Conservation (phyloP, 2,888 invertebrate genomes). For the Drosophila prostipennis region DNA sequence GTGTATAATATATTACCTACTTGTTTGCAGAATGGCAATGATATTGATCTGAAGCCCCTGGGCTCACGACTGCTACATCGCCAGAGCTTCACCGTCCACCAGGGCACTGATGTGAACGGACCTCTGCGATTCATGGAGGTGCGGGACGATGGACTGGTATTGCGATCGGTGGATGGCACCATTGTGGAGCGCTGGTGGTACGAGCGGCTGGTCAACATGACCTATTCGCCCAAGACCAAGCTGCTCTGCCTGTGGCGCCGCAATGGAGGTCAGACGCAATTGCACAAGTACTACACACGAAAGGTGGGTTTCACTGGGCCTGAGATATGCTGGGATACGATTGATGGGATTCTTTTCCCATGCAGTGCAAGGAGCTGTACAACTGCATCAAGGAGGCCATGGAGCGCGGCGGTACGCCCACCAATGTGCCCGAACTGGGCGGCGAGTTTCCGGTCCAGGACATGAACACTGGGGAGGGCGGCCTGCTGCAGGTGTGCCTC, state of each 20-base stretch:
- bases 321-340: neutral
- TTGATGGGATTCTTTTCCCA: neutral
- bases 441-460: constrained; percentile 99
- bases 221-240: constrained; percentile 99
- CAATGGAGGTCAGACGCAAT: constrained; percentile 96
- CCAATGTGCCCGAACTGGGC: constrained; percentile 86
- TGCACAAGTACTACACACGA: constrained; percentile 99
- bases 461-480: constrained; percentile 98
- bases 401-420: constrained; percentile 92
- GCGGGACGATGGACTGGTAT: constrained; percentile 96
- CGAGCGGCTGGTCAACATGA: constrained; percentile 99
- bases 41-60: constrained; percentile 97
- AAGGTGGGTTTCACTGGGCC: constrained; percentile 88
- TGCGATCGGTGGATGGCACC: constrained; percentile 92
- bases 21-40: constrained; percentile 94
- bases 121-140: constrained; percentile 96
- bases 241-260: constrained; percentile 98
- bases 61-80: constrained; percentile 97
- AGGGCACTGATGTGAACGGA: constrained; percentile 96
- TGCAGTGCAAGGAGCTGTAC: constrained; percentile 96
- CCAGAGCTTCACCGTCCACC: constrained; percentile 99
- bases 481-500: constrained; percentile 99
- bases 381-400: constrained; percentile 99
- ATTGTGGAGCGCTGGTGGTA: constrained; percentile 99
- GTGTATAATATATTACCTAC: neutral